Percentiles rank a stretch among this genome's conserved stretches.
These are phyloP conservation scores for Danionella dracula DNA, from an alignment of 2,797 vertebrate species.

Conservation along the genomic window DNA sequence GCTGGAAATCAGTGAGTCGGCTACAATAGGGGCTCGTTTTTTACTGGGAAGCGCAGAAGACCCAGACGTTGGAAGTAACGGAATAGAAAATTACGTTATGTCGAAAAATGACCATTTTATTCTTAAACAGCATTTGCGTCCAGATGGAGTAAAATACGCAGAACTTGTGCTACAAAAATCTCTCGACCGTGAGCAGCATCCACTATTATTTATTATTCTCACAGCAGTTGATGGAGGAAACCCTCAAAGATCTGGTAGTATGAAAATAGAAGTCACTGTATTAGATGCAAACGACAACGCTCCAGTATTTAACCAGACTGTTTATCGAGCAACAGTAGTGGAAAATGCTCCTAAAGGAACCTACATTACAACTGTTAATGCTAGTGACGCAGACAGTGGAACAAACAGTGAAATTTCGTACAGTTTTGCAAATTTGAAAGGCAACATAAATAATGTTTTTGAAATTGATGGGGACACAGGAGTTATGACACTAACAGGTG, in stretches of 20 bases:
- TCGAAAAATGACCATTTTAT: no score
- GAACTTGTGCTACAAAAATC: conserved; percentile 63
- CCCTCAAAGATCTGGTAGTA: conserved; percentile 54
- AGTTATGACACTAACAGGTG: conserved; percentile 11
- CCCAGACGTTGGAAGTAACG: conserved; percentile 42
- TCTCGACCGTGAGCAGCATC: conserved; percentile 58
- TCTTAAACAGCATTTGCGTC: conserved; percentile 49
- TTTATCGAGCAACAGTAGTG: conserved; percentile 54
- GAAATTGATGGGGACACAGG: conserved; percentile 17
- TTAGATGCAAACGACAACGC: conserved; percentile 64
- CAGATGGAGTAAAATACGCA: conserved; percentile 43
- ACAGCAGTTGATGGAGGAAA: conserved; percentile 60
- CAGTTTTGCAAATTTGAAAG: conserved; percentile 27
- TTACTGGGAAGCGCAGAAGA: conserved; percentile 60
- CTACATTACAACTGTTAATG: conserved; percentile 51
- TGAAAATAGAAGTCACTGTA: conserved; percentile 57
- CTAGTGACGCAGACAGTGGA: conserved; percentile 53
- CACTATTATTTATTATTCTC: conserved; percentile 44
- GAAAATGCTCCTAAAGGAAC: conserved; percentile 55
- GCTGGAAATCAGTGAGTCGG: conserved; percentile 63
- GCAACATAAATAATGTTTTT: conserved; percentile 21
- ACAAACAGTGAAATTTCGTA: conserved; percentile 39
- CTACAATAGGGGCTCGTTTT: conserved; percentile 56
- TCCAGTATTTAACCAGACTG: conserved; percentile 55
- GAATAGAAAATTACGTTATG: no score